Evolutionary conservation across 2,797 vertebrate genomes (phyloP), one percentile per base, ranked within the genome.

Genomic region (Spea hammondii): DNA sequence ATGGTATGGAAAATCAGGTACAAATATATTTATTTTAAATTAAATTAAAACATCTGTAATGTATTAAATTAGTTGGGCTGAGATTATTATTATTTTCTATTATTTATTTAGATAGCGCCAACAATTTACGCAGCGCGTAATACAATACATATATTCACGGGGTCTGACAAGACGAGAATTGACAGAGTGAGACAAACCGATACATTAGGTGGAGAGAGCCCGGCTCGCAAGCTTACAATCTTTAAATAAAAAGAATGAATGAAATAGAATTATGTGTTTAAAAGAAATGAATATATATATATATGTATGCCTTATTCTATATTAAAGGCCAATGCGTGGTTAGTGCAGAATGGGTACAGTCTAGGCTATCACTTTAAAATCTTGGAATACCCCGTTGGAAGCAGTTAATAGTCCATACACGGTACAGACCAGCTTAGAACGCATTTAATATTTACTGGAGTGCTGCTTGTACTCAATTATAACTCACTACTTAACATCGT

Each of bases 381-480:
- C 84, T 82, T 71, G 85, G 82, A 82, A 89, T 72, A 87, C 87
- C 87, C 80, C 85, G 83, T 83, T 95, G 96, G 95, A 96, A 96
- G 92, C 93, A 96, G 95, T 98, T 98, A 97, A 99, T 97, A 93
- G 93, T 90, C 87, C 79, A 83, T 88, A 86, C 85, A 78, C 80
- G 85, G 87, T 89, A 89, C 89, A 89, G 89, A 88, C 88, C 71
- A 85, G 85, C 91, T 95, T 89, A 94, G 93, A 96, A 95, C 94
- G 90, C 95, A 89, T 94, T 93, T 93, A 93, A 95, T 95, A 95
- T 96, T 94, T 93, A 85, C 92, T 95, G 91, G 96, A 98, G 95
- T 94, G 92, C 90, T 93, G 93, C 95, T 98, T 96, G 94, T 94
- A 91, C 92, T 95, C 95, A 97, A 98, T 98, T 99, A 98, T 97